These are phyloP conservation scores for Diploptera punctata DNA, from an alignment of 2,888 invertebrate genomes.

Conservation along the genomic window DNA sequence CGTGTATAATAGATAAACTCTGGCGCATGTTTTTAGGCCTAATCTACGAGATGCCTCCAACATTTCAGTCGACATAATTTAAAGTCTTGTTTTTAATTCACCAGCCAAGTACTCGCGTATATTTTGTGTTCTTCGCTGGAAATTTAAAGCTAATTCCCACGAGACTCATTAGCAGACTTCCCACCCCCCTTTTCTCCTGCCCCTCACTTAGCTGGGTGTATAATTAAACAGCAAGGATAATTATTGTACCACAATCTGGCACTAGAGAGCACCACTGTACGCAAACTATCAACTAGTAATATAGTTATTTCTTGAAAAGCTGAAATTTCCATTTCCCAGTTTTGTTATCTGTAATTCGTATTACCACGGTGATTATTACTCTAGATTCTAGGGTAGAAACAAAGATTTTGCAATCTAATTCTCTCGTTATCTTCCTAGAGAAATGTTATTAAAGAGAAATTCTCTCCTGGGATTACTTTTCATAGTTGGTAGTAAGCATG, in stretches of 20 bases:
- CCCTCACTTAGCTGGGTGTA: not conserved
- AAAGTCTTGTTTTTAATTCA: conserved; percentile 22
- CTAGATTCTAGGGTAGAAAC: no score
- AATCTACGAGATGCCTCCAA: not conserved
- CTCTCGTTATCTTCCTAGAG: no score
- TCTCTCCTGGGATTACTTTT: no score
- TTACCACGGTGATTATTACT: no score
- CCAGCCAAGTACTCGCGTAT: not conserved
- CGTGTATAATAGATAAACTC: no score
- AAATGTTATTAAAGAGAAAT: no score
- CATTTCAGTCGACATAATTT: conserved; percentile 2
- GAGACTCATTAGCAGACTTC: conserved; percentile 22
- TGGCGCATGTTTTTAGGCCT: not conserved
- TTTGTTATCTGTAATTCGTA: no score
- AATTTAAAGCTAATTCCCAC: conserved; percentile 26
- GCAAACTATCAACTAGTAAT: no score
- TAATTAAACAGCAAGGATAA: conserved; percentile 16
- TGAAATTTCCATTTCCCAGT: no score
- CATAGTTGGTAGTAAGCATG: no score
- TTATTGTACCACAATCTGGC: conserved; percentile 20
- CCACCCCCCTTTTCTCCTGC: not conserved
- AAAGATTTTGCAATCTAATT: no score
- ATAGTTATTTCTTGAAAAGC: conserved; percentile 9
- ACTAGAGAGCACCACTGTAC: not conserved
- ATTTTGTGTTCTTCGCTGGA: conserved; percentile 26